These are phyloP conservation scores for Lepidonotus clava DNA, from an alignment of 2,888 invertebrate species.

Conservation along the genomic window DNA sequence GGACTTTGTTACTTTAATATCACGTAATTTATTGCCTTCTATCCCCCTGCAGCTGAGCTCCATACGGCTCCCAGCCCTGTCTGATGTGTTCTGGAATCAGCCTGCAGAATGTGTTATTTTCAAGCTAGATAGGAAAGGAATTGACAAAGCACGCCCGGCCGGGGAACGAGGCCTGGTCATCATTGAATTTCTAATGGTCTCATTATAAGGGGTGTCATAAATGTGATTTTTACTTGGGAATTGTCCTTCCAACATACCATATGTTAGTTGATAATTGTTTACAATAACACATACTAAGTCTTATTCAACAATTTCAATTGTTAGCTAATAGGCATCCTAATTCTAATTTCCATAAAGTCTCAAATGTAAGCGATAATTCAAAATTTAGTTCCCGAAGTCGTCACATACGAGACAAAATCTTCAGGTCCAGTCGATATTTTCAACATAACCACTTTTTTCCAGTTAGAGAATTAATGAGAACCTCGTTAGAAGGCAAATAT, in stretches of 20 bases:
- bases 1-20: conserved; percentile 23
- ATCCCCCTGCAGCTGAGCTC: background rate
- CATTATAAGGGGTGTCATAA: conserved; percentile 40
- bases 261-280: too few species aligned
- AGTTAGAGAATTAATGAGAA: too few species aligned
- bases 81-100: background rate
- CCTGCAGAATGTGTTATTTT: background rate
- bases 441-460: too few species aligned
- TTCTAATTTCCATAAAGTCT: too few species aligned
- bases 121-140: background rate
- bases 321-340: too few species aligned
- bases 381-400: too few species aligned
- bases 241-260: background rate
- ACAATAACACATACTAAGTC: too few species aligned
- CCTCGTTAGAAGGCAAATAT: too few species aligned
- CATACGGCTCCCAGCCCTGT: background rate
- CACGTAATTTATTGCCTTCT: background rate
- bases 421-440: too few species aligned
- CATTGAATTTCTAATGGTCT: conserved; percentile 47
- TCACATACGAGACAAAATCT: too few species aligned
- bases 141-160: background rate
- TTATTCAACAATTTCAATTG: too few species aligned
- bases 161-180: background rate
- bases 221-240: background rate
- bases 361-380: too few species aligned